Conservation (phyloP, 1,140 invertebrate genomes). For the Drosophila pachea region DNA sequence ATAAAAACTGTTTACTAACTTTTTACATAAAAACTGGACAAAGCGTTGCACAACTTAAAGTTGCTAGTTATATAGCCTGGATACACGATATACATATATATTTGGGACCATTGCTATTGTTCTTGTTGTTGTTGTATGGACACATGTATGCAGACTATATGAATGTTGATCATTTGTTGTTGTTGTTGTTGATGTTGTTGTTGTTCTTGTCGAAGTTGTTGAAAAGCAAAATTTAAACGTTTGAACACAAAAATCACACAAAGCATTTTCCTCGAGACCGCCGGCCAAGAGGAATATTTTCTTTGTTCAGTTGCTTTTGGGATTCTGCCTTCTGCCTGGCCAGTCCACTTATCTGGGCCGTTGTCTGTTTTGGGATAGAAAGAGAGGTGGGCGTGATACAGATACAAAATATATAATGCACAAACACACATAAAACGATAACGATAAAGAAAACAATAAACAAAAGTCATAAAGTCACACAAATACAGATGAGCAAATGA, state of each 20-base stretch:
- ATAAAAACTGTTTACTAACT: conserved; percentile 58
- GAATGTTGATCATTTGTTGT: conserved; percentile 10
- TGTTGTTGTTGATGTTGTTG: conserved; percentile 15
- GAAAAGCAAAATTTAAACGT: conserved; percentile 70
- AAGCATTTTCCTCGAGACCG: conserved; percentile 62
- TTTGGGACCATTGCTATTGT: conserved; percentile 35
- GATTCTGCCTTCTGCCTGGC: conserved; percentile 48
- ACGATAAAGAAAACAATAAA: conserved; percentile 39
- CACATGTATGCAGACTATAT: conserved; percentile 11
- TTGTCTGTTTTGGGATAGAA: conserved; percentile 68
- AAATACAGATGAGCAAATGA: conserved; percentile 30
- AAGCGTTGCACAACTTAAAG: conserved; percentile 70
- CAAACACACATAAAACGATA: conserved; percentile 31
- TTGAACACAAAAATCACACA: conserved; percentile 76
- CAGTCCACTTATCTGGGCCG: conserved; percentile 78
- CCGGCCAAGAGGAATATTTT: conserved; percentile 56
- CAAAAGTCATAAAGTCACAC: conserved; percentile 44
- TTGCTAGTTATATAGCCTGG: conserved; percentile 51
- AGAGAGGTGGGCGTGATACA: conserved; percentile 59
- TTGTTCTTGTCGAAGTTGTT: conserved; percentile 29
- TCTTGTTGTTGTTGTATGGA: conserved; percentile 19
- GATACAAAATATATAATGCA: conserved; percentile 41
- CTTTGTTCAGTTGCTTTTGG: conserved; percentile 74
- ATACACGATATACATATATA: conserved; percentile 21
- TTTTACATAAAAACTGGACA: conserved; percentile 72